A percentile compares a stretch with the other conserved stretches of the same genome.
phyloP scores from a whole-genome alignment of 2,888 invertebrate species.

The Oscheius sp. region DNA sequence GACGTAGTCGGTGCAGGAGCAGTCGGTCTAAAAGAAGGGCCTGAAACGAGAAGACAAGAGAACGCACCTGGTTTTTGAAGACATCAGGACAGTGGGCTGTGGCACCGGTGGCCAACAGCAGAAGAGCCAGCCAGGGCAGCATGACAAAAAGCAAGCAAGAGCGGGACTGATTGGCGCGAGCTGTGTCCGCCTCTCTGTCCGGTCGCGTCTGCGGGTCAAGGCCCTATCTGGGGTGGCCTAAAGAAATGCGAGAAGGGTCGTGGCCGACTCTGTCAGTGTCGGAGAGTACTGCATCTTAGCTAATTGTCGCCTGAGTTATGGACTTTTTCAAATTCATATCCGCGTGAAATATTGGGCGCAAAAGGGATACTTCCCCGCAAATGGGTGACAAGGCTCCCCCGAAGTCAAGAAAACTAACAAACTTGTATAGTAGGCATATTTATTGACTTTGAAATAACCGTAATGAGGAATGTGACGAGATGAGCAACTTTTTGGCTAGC shows the following conservation, averaged over 20 bases:
- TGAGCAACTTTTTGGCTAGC: conserved; percentile 27
- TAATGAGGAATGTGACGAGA: conserved; percentile 33
- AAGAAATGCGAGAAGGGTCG: conserved; percentile 30
- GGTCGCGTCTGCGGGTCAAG: conserved; percentile 37
- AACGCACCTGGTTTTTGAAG: conserved; percentile 62
- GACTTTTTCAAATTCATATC: conserved; percentile 9
- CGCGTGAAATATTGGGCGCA: conserved; percentile 6
- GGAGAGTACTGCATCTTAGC: conserved; percentile 19
- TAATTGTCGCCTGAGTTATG: conserved; percentile 19
- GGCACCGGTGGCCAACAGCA: conserved; percentile 42
- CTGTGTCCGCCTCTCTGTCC: conserved; percentile 31
- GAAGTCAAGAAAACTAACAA: not conserved
- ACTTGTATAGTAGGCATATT: not conserved
- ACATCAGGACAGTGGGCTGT: conserved; percentile 66
- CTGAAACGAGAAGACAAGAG: not conserved
- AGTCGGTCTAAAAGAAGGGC: conserved; percentile 56
- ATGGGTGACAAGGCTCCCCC: conserved; percentile 3
- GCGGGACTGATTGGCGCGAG: conserved; percentile 36
- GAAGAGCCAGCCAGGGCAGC: conserved; percentile 39
- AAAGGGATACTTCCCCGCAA: not conserved
- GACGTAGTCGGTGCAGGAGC: conserved; percentile 68
- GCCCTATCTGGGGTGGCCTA: conserved; percentile 38
- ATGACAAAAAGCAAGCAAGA: conserved; percentile 31
- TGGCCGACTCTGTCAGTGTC: conserved; percentile 23
- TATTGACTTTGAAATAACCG: conserved; percentile 22